Base-by-base conservation (phyloP, 2,797 vertebrate genomes). In the Neosilurus mollespiculum region DNA sequence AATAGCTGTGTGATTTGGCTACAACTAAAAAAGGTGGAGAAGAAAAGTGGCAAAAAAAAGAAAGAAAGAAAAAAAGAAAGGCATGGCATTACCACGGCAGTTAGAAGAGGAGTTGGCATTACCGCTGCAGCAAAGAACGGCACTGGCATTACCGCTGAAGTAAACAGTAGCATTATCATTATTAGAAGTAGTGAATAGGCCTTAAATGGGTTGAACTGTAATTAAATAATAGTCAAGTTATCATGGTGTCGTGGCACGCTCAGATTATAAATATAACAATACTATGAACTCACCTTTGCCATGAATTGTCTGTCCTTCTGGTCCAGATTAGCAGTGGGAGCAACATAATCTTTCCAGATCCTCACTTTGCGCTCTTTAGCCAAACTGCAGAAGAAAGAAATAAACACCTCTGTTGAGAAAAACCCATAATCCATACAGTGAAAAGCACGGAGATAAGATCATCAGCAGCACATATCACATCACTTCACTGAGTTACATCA, bases 271-370 rank as follows among this genome's bases (percentile, higher is more conserved):
- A 56, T 12, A 58, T 71, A 0, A 34, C 43, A 0, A 16, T 62
- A 22, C 37, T 43, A 69, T 72, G 5, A 72, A 81, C 83, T 77
- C 91, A 99, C 98, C 97, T 99, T 99, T 89, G 98, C 98, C 49
- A 98, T 94, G 51, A 99, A 99, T 86, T 99, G 97, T 89, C 96
- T 95, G 93, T 99, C 98, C 93, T 99, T 99, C 93, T 95, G 96
- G 85, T 99, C 98, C 94, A 99, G 88, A 92, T 98, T 99, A 83
- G 97, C 97, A 2, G 98, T 99, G 83, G 98, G 98, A 0, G 98
- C 95, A 81, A 99, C 97, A 0, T 99, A 99, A 92, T 99, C 98
- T 92, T 97, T 97, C 98, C 98, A 99, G 90, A 99, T 99, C 87
- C 98, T 92, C 86, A 97, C 92, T 90, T 97, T 98, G 82, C 95